Evolutionary conservation across 2,888 invertebrate species (phyloP), one percentile per base, ranked within the genome.

Genomic region (Lithophane semibrunnea): DNA sequence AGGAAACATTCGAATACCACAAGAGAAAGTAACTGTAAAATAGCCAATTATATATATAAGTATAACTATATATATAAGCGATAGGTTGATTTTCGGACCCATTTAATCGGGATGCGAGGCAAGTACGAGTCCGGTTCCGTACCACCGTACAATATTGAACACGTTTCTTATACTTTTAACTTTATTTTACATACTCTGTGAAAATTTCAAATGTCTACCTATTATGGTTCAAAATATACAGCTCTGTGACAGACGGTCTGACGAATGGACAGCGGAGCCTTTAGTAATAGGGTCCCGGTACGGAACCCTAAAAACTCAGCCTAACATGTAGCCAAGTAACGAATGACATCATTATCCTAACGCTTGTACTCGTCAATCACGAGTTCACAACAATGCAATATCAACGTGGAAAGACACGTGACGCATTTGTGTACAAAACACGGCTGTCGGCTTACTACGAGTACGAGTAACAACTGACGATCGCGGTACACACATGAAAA

Each of bases 381-480:
- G 70, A 75, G 70, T 75, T 29, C 18, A 80, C 68, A 80, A 83
- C 79, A 85, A 79, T 79, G 58, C 68, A 29, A 58, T 21, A 58
- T 52, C 68, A 73, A 68, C 73, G 76, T 81, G 87, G 68, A 65
- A 66, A 56, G 68, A 70, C 85, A 83, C 78, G 87, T 85, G 86
- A 77, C 72, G 49, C 16, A 56, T 44, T 77, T 77, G 79, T 86
- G 69, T 81, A 85, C 78, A 76, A 80, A 80, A 79, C 63, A 81
- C 67, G 44, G 66, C 29, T 73, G 76, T 80, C 74, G 44, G 68
- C 29, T 73, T 78, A 83, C 74, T 78, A 80, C 71, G 68, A 49
- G 24, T 52, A 54, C 5, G n/a, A 58, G 61, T 73, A 52, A 75
- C 58, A 61, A 69, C 71, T 68, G 68, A 74, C 47, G 64, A 29